Percentiles rank a stretch among this genome's conserved stretches.
Conservation (phyloP, 2,797 vertebrate genomes). For the Aphelocoma californica region DNA sequence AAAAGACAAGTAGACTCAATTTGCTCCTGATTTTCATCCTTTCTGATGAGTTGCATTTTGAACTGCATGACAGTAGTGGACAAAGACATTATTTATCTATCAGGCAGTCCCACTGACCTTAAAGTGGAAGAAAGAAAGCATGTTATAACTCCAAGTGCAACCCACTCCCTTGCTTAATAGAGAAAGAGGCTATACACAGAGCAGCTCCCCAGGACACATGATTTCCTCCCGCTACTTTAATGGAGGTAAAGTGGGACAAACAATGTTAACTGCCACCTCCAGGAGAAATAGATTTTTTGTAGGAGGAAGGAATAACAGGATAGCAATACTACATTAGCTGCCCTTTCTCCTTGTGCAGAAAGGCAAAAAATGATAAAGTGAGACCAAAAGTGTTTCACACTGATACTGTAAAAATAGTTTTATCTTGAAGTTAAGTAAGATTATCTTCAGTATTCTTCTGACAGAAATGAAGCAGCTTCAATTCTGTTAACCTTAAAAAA, state of each 20-base stretch:
- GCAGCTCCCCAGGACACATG: background rate
- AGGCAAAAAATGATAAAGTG: constrained; percentile 11
- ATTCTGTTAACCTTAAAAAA: background rate
- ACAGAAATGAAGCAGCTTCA: background rate
- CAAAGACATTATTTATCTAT: background rate
- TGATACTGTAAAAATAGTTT: constrained; percentile 22
- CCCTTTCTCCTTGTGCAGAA: background rate
- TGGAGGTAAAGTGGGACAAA: constrained; percentile 49
- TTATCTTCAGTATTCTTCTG: background rate
- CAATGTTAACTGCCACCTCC: constrained; percentile 39
- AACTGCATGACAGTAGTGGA: background rate
- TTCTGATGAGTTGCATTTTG: background rate
- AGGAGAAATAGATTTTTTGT: constrained; percentile 16
- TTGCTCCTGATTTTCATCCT: background rate
- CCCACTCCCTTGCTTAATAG: constrained; percentile 19
- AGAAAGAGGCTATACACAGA: constrained; percentile 3
- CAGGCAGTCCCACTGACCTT: constrained; percentile 36
- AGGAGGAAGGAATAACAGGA: constrained; percentile 28
- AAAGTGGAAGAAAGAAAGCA: background rate
- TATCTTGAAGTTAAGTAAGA: constrained; percentile 35
- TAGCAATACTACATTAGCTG: background rate
- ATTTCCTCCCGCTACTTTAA: constrained; percentile 54
- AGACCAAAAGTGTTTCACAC: background rate
- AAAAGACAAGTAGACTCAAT: background rate
- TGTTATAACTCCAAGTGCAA: constrained; percentile 2